Conservation (phyloP, 2,113 vertebrate species). For the Ptilonorhynchus violaceus region DNA sequence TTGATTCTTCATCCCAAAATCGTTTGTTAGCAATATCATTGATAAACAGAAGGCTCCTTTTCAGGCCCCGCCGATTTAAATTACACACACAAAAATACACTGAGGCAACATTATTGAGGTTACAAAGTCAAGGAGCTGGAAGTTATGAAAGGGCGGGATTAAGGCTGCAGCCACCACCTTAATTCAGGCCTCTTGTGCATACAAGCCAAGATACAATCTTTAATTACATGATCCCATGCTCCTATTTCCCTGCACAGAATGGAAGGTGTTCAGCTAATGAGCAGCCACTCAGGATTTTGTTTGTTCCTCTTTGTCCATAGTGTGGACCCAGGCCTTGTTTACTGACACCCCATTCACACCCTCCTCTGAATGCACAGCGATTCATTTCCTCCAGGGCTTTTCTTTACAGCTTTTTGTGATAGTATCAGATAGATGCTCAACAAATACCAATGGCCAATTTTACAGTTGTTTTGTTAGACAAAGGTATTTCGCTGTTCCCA, state of each 20-base stretch:
- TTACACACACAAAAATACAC: background rate
- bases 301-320: slow-evolving; percentile 2
- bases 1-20: slow-evolving; percentile 47
- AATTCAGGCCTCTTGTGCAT: slow-evolving; percentile 21
- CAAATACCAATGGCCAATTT: background rate
- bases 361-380: background rate
- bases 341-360: background rate
- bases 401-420: background rate
- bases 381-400: slow-evolving; percentile 46
- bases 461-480: background rate
- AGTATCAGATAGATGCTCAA: background rate
- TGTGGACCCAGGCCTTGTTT: background rate
- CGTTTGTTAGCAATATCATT: background rate
- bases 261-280: slow-evolving; percentile 16
- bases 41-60: background rate
- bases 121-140: background rate
- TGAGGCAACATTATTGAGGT: slow-evolving; percentile 2
- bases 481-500: background rate
- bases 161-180: background rate
- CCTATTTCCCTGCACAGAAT: background rate
- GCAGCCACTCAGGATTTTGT: slow-evolving; percentile 17
- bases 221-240: slow-evolving; percentile 24
- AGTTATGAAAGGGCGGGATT: slow-evolving; percentile 10
- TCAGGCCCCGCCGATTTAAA: background rate
- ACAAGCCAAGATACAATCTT: slow-evolving; percentile 28